Conservation (phyloP, 2,888 invertebrate genomes). For the Drosophila kuntzei region DNA sequence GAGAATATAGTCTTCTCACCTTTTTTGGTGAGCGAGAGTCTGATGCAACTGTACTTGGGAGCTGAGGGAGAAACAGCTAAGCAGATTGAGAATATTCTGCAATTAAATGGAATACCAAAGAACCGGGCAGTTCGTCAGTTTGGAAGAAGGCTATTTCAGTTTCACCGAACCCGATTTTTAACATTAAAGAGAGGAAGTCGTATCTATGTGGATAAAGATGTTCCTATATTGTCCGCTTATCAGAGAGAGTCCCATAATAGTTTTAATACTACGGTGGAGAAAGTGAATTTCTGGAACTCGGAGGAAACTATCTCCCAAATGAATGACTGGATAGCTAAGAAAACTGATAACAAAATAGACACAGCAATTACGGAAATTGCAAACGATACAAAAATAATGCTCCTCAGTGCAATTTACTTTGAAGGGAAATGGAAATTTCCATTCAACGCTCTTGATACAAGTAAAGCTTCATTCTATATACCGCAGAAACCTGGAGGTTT, state of each 20-base stretch:
- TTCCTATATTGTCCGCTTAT: background rate
- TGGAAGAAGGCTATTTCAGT: background rate
- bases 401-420: slow-evolving; percentile 7
- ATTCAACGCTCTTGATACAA: background rate
- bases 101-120: background rate
- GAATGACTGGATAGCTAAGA: background rate
- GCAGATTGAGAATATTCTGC: background rate
- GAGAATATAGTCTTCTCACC: slow-evolving; percentile 11
- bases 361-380: background rate
- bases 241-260: background rate
- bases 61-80: slow-evolving; percentile 2
- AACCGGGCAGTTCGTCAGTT: background rate
- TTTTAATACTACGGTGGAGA: slow-evolving; percentile 1
- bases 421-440: slow-evolving; percentile 1
- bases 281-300: background rate
- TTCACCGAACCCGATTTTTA: background rate
- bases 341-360: background rate
- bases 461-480: background rate
- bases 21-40: background rate
- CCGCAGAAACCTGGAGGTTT: background rate
- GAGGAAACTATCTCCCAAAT: background rate
- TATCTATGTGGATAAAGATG: background rate
- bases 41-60: slow-evolving; percentile 14
- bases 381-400: background rate
- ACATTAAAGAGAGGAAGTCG: background rate